Evolutionary conservation across 2,113 vertebrate genomes (phyloP).

Genomic region (Chiloscyllium plagiosum): DNA sequence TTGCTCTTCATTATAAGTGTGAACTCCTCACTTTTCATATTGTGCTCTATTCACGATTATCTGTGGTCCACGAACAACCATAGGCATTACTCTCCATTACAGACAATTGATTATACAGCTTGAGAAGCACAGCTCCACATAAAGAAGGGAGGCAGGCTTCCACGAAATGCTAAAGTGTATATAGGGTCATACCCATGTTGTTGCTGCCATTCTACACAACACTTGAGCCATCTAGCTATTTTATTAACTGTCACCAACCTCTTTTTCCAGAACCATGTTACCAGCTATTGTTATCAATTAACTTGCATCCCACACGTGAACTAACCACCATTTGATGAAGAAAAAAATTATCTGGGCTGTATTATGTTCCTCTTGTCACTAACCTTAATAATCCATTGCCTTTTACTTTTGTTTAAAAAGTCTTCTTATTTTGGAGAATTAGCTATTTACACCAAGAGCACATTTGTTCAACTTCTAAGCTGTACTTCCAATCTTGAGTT

Average conservation of each 20-base stretch:
- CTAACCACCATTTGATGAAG: neutral
- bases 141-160: neutral
- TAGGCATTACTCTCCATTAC: neutral
- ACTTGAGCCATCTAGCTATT: neutral
- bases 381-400: neutral
- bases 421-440: neutral
- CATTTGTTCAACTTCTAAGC: neutral
- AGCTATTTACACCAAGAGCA: neutral
- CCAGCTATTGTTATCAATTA: neutral
- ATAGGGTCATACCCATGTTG: neutral
- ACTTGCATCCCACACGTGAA: neutral
- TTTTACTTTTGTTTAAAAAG: neutral
- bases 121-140: neutral
- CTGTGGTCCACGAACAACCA: neutral
- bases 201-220: neutral
- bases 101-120: neutral
- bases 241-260: neutral
- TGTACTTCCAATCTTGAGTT: neutral
- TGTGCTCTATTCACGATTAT: neutral
- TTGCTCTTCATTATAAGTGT: neutral
- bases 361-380: neutral
- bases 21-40: neutral
- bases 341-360: no score
- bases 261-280: neutral
- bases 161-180: neutral